phyloP scores from a whole-genome alignment of 2,113 vertebrate genomes.

The Clarias magur region DNA sequence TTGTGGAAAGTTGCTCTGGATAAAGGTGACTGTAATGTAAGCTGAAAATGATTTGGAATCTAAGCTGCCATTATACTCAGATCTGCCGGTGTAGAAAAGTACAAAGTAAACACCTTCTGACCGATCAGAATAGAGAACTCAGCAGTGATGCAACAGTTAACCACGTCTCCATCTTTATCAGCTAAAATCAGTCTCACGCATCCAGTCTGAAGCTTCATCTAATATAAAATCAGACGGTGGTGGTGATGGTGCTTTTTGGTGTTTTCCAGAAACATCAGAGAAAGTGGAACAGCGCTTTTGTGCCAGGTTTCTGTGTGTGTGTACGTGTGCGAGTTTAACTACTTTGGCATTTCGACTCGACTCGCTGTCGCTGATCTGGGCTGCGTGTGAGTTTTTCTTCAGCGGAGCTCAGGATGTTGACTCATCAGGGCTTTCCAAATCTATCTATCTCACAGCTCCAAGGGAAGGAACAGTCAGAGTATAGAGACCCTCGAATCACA shows the following conservation, averaged over 20 bases:
- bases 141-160: not conserved
- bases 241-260: not conserved
- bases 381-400: constrained; percentile 55
- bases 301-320: constrained; percentile 29
- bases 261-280: constrained; percentile 33
- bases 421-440: constrained; percentile 58
- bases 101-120: not conserved
- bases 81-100: not conserved
- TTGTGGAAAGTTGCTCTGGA: too few species aligned
- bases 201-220: not conserved
- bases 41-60: not conserved
- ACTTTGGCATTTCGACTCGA: constrained; percentile 49
- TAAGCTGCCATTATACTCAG: not conserved
- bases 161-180: not conserved
- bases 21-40: too few species aligned
- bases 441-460: constrained; percentile 38
- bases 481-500: constrained; percentile 55
- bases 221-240: not conserved
- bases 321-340: constrained; percentile 30
- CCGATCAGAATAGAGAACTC: not conserved
- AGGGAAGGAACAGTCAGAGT: constrained; percentile 57
- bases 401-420: constrained; percentile 68
- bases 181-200: not conserved
- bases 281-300: constrained; percentile 32
- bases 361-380: constrained; percentile 33